Conservation (phyloP, 2,797 vertebrate species). For the Gymnodraco acuticeps region DNA sequence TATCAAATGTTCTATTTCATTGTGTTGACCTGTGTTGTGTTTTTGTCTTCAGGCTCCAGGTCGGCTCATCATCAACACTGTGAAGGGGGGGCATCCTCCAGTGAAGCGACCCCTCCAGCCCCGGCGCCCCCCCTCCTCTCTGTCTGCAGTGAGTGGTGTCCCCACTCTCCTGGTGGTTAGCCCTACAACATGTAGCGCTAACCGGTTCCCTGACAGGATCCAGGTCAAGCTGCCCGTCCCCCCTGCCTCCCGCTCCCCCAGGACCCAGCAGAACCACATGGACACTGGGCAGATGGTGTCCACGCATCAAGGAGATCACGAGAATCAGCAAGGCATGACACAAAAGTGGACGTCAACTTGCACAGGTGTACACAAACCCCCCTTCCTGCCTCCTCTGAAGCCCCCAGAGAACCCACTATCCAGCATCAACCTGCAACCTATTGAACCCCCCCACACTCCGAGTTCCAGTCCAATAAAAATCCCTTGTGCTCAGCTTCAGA, state of each 20-base stretch:
- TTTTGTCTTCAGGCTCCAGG: slow-evolving; percentile 59
- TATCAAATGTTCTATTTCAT: neutral
- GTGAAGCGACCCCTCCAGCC: slow-evolving; percentile 41
- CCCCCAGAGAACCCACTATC: slow-evolving; percentile 71
- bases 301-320: slow-evolving; percentile 2
- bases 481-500: slow-evolving; percentile 37
- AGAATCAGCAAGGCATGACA: slow-evolving; percentile 32
- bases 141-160: slow-evolving; percentile 29
- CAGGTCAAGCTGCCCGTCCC: slow-evolving; percentile 59
- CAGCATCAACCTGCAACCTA: slow-evolving; percentile 65
- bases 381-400: slow-evolving; percentile 43
- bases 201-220: slow-evolving; percentile 44
- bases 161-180: slow-evolving; percentile 60
- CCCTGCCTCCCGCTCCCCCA: slow-evolving; percentile 34
- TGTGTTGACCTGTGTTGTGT: neutral
- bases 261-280: slow-evolving; percentile 6
- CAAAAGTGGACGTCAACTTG: slow-evolving; percentile 44
- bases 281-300: neutral
- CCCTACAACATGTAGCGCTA: slow-evolving; percentile 36
- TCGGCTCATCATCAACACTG: slow-evolving; percentile 23
- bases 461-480: slow-evolving; percentile 35
- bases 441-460: slow-evolving; percentile 44
- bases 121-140: slow-evolving; percentile 22
- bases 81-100: slow-evolving; percentile 24
- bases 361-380: slow-evolving; percentile 23